phyloP scores from a whole-genome alignment of 2,888 invertebrate species.

The Caenorhabditis sulstoni region DNA sequence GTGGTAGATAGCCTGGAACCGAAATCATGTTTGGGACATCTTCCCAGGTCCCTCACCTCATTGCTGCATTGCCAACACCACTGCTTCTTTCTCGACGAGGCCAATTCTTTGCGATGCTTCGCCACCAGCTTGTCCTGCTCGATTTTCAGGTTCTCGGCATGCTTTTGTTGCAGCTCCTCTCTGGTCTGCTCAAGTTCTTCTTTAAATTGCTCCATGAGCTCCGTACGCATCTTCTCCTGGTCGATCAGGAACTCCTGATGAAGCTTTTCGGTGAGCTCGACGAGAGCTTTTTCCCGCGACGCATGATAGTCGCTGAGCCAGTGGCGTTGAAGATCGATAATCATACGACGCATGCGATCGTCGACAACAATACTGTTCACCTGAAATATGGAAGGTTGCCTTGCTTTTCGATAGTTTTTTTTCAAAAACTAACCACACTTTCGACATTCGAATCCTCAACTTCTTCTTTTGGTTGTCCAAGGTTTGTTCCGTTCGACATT shows the following conservation, averaged over 20 bases:
- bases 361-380: slow-evolving; percentile 12
- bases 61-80: slow-evolving; percentile 83
- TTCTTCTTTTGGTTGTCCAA: too few relatives aligned
- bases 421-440: too few relatives aligned
- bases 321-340: slow-evolving; percentile 81
- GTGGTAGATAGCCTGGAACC: slow-evolving; percentile 87
- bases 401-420: too few relatives aligned
- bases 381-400: slow-evolving; percentile 3
- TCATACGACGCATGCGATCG: slow-evolving; percentile 77
- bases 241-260: slow-evolving; percentile 81
- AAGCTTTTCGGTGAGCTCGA: slow-evolving; percentile 82
- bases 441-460: too few relatives aligned
- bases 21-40: neutral
- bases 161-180: slow-evolving; percentile 77
- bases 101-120: slow-evolving; percentile 85
- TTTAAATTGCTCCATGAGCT: slow-evolving; percentile 81
- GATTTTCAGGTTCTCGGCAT: slow-evolving; percentile 81
- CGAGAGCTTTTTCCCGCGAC: slow-evolving; percentile 81
- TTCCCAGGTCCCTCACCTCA: slow-evolving; percentile 41
- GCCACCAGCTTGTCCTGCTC: slow-evolving; percentile 84
- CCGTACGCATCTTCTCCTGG: slow-evolving; percentile 81
- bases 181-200: slow-evolving; percentile 81
- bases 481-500: too few relatives aligned
- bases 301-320: slow-evolving; percentile 81
- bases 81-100: slow-evolving; percentile 88